These are phyloP conservation scores for Ennomos erosarius DNA, from an alignment of 2,888 invertebrate genomes.

Conservation along the genomic window DNA sequence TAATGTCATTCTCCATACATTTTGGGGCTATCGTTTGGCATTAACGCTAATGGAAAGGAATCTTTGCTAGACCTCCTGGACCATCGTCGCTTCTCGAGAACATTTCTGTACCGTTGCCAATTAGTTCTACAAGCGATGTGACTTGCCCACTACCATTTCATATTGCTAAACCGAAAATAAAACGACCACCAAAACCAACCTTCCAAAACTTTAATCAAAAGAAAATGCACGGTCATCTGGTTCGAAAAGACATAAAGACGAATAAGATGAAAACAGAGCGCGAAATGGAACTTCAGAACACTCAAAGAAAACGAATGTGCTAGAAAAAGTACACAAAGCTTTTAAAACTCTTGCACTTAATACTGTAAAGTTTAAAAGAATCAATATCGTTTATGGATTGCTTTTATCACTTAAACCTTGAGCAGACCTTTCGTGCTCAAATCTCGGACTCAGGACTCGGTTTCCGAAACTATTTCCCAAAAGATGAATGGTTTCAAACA, in stretches of 20 bases:
- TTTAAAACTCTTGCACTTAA: conserved; percentile 23
- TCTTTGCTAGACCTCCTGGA: too few species aligned
- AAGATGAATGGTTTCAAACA: conserved; percentile 19
- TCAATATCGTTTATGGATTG: conserved; percentile 34
- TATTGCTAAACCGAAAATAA: too few species aligned
- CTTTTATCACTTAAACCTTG: conserved; percentile 29
- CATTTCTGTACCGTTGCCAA: too few species aligned
- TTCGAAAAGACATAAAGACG: conserved; percentile 10
- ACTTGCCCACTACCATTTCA: too few species aligned
- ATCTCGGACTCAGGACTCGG: neutral
- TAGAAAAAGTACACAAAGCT: conserved; percentile 23
- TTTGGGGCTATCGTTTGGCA: too few species aligned
- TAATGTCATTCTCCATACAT: too few species aligned
- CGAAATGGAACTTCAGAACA: conserved; percentile 13
- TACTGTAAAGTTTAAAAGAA: conserved; percentile 33
- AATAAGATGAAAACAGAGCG: conserved; percentile 20
- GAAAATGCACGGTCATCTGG: conserved; percentile 1
- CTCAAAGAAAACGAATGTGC: conserved; percentile 20
- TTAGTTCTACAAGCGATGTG: too few species aligned
- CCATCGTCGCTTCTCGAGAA: too few species aligned
- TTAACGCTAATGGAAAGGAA: too few species aligned
- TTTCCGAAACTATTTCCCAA: conserved; percentile 28
- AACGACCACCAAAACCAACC: too few species aligned
- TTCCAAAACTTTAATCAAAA: neutral
- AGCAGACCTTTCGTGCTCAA: conserved; percentile 15